Base-by-base conservation (phyloP, 2,797 vertebrate genomes). In the Propithecus deckenii region DNA sequence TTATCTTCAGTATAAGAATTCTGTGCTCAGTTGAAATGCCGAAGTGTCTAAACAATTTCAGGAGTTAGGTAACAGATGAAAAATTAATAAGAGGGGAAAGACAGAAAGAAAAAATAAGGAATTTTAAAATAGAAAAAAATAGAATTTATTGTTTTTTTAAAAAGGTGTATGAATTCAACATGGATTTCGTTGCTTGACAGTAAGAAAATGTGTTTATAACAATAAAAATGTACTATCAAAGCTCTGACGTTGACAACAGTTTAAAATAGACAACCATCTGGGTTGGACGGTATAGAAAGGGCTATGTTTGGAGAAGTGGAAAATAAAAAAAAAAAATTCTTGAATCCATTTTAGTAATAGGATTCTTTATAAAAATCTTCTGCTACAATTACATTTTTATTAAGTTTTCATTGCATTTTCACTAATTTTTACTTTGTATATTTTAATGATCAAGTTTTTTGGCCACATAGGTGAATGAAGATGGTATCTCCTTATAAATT, bases 241-340 rank as follows among this genome's bases (percentile, higher is more conserved):
- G 57, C 86, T 85, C 93, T 97, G 91, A 97, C 89, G 67, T 89
- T 85, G 94, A 94, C 79, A 67, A 17, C 15, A 43, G 65, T 95
- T 97, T 96, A 96, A 98, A 98, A 97, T 97, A 97, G 94, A 57
- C 43, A 92, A 38, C 96, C 98, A 98, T 97, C 98, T 98, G 98
- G 96, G 91, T 75, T 83, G 55, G 52, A 93, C 59, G 87, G 72
- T 96, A 96, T 93, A 86, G 97, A 84, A 80, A 94, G 46, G 38
- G 55, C 93, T 96, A 92, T 95, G 95, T 95, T 96, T 89, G 50
- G 84, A 97, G 81, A 95, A 93, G 71, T 89, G 57, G 89, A 86
- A 95, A 95, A 91, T 89, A 94, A 93, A 93, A 86, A 93, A 79
- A 92, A 86, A 93, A 79, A 46, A 65, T 61, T 86, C 90, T 83